These are phyloP conservation scores for Serinus canaria DNA, from an alignment of 2,113 vertebrate genomes.

Conservation along the genomic window DNA sequence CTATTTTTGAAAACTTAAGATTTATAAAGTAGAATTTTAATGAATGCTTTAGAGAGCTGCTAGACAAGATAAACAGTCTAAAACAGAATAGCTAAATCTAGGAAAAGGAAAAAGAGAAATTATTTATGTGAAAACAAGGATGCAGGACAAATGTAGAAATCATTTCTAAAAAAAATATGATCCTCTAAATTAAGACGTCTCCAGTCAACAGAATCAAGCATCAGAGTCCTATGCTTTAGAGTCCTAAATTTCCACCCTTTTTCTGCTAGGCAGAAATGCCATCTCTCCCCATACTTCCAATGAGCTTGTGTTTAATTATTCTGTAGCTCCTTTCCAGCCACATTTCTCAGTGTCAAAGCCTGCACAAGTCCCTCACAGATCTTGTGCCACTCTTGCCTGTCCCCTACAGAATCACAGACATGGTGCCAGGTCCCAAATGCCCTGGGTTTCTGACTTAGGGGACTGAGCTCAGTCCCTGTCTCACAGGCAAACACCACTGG, in stretches of 20 bases:
- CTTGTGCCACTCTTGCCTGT: not conserved
- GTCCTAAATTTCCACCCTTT: not conserved
- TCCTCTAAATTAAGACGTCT: not conserved
- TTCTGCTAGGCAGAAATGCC: not conserved
- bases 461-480: not conserved
- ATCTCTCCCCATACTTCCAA: not conserved
- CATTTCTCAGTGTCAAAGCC: not conserved
- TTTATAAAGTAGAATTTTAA: slow-evolving; percentile 30
- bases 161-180: not conserved
- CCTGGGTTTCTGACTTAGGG: not conserved
- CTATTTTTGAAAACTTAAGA: not conserved
- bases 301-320: not conserved
- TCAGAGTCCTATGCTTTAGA: not conserved
- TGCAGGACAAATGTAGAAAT: not conserved
- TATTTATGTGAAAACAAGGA: not conserved
- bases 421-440: not conserved
- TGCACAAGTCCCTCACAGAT: not conserved
- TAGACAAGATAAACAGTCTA: slow-evolving; percentile 6
- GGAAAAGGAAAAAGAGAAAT: not conserved
- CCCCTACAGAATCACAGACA: not conserved
- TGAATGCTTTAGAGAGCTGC: not conserved
- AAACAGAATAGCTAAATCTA: slow-evolving; percentile 10
- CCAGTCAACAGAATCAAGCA: not conserved
- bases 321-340: not conserved
- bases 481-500: not conserved